Evolutionary conservation across 2,113 vertebrate species (phyloP).

Genomic region (Lethenteron reissneri): DNA sequence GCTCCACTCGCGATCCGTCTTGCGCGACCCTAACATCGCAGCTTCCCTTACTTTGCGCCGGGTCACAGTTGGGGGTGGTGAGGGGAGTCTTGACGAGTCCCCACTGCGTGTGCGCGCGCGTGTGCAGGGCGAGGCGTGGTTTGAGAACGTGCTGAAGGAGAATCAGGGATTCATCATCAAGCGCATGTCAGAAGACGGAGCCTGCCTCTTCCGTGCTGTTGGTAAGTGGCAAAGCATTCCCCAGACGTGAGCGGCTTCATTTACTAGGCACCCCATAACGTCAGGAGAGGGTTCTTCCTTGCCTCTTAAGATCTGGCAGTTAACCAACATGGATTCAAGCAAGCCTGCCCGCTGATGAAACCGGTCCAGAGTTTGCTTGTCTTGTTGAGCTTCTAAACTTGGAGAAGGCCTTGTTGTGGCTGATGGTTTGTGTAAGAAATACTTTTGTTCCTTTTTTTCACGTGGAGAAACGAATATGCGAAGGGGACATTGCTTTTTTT

Average conservation of each 20-base stretch:
- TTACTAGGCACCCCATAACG: no score
- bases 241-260: no score
- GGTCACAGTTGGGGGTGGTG: background rate
- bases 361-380: background rate
- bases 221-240: slow-evolving; percentile 28
- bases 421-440: no score
- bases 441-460: no score
- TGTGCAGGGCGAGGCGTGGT: slow-evolving; percentile 66
- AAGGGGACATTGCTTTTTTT: no score
- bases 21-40: background rate
- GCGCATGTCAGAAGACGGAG: slow-evolving; percentile 82
- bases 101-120: slow-evolving; percentile 9
- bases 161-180: slow-evolving; percentile 89
- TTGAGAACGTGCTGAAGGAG: slow-evolving; percentile 58
- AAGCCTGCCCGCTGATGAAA: background rate
- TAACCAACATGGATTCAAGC: no score
- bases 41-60: no score
- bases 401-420: no score
- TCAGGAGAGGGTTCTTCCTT: background rate
- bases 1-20: no score
- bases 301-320: no score
- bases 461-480: no score
- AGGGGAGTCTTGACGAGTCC: slow-evolving; percentile 7
- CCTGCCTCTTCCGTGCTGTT: slow-evolving; percentile 70
- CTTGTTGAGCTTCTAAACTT: no score